Conservation (phyloP, 2,113 vertebrate species). For the Sapayoa aenigma region DNA sequence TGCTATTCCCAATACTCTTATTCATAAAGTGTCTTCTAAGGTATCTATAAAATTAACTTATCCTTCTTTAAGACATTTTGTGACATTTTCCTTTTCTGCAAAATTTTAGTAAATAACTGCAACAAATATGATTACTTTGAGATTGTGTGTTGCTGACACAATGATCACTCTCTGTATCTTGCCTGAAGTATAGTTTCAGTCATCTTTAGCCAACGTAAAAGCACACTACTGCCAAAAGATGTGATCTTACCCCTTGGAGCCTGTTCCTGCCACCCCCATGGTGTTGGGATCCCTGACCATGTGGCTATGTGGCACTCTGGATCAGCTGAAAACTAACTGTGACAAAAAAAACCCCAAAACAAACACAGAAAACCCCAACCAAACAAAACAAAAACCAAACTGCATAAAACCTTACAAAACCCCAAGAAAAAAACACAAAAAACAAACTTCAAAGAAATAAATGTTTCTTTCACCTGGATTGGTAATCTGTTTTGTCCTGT, state of each 20-base stretch:
- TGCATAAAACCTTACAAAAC: neutral
- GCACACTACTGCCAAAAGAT: neutral
- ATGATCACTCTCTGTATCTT: neutral
- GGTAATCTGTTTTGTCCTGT: neutral
- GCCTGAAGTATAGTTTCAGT: constrained; percentile 36
- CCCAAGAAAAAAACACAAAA: neutral
- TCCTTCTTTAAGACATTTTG: neutral
- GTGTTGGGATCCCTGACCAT: neutral
- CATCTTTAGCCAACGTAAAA: constrained; percentile 45
- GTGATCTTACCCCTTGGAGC: neutral
- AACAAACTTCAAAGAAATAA: neutral
- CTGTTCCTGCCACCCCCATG: neutral
- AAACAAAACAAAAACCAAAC: no score
- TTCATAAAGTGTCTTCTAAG: neutral
- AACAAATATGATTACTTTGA: neutral
- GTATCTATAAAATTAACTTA: neutral
- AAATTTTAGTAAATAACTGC: neutral
- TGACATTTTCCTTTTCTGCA: neutral
- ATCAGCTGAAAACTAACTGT: neutral
- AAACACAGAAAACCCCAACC: no score
- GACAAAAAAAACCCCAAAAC: neutral
- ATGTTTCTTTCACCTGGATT: neutral
- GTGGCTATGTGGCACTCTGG: neutral
- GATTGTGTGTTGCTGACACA: neutral
- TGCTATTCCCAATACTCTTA: neutral